Percentiles rank a stretch among this genome's conserved stretches.
These are phyloP conservation scores for Mylabris phalerata DNA, from an alignment of 1,140 invertebrate species.

Conservation along the genomic window DNA sequence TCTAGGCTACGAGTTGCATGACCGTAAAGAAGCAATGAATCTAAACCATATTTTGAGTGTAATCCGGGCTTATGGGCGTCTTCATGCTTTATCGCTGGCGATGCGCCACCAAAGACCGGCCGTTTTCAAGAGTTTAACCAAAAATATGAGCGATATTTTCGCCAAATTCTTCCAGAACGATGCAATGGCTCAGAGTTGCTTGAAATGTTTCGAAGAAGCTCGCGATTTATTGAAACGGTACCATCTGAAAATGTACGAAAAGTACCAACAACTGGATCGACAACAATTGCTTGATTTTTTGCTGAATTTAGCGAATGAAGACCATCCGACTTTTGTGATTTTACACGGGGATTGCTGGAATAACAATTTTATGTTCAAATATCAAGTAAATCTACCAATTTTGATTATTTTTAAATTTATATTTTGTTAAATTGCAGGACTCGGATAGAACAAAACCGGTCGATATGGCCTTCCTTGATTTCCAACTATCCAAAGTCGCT, in stretches of 20 bases:
- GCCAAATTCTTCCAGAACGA: slow-evolving; percentile 13
- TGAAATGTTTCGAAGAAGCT: no score
- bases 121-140: slow-evolving; percentile 30
- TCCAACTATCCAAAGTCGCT: slow-evolving; percentile 14
- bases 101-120: slow-evolving; percentile 42
- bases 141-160: slow-evolving; percentile 31
- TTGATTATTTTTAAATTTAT: not conserved
- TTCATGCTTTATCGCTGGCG: slow-evolving; percentile 49
- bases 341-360: slow-evolving; percentile 51
- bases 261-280: not conserved
- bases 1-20: slow-evolving; percentile 42
- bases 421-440: slow-evolving; percentile 4
- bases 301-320: not conserved
- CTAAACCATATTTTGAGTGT: slow-evolving; percentile 43
- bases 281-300: not conserved
- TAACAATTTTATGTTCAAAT: slow-evolving; percentile 51
- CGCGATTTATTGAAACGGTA: slow-evolving; percentile 1
- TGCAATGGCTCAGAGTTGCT: no score
- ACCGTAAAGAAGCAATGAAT: slow-evolving; percentile 44
- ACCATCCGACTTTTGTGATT: slow-evolving; percentile 32
- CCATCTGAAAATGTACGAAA: not conserved
- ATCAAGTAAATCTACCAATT: slow-evolving; percentile 29
- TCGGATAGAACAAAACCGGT: slow-evolving; percentile 1
- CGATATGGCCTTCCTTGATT: slow-evolving; percentile 15
- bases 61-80: slow-evolving; percentile 46